Evolutionary conservation across 2,113 vertebrate genomes (phyloP).

Genomic region (Eulemur rufifrons): DNA sequence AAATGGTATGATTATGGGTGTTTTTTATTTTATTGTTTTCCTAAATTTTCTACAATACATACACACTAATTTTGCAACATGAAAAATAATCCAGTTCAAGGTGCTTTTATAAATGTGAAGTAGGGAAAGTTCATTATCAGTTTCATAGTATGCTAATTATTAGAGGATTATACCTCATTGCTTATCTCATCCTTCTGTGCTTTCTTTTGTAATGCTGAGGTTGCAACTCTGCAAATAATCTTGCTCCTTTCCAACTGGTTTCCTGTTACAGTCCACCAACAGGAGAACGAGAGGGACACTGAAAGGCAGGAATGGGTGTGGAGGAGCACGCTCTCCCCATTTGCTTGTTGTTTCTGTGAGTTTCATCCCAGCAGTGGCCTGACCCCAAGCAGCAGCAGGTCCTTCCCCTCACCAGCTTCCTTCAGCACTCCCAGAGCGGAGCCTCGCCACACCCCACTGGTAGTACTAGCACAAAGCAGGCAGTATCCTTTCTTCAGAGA

Average conservation of each 20-base stretch:
- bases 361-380: no score
- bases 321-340: neutral
- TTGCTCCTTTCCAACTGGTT: neutral
- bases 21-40: neutral
- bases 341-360: neutral
- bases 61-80: neutral
- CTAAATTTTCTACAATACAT: neutral
- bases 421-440: neutral
- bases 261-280: neutral
- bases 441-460: neutral
- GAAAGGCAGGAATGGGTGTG: neutral
- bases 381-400: accelerated
- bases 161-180: neutral
- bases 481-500: neutral
- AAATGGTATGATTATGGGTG: neutral
- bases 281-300: neutral
- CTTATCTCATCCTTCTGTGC: neutral
- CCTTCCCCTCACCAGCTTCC: neutral
- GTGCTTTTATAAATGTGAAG: neutral
- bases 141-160: neutral
- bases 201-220: neutral
- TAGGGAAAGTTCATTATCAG: neutral
- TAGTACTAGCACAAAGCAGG: neutral
- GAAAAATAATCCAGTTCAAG: neutral
- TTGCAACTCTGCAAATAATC: neutral